These are phyloP conservation scores for Heteronetta atricapilla DNA, from an alignment of 2,113 vertebrate species.

Conservation along the genomic window DNA sequence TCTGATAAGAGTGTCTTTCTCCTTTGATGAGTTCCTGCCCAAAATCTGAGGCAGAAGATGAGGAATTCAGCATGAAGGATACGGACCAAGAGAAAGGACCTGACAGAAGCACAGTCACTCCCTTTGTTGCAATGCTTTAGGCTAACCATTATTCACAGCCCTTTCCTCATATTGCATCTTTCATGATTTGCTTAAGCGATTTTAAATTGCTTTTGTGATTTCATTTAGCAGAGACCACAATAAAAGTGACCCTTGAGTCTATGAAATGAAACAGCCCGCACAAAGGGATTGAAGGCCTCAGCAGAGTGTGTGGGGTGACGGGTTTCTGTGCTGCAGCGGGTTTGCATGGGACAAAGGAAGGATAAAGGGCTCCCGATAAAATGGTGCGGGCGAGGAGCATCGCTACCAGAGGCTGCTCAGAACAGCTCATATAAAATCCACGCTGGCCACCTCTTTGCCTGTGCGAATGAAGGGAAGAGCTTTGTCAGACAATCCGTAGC, in stretches of 20 bases:
- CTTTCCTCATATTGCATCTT: slow-evolving; percentile 61
- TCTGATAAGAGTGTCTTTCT: slow-evolving; percentile 46
- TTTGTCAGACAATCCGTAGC: neutral
- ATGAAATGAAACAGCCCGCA: slow-evolving; percentile 72
- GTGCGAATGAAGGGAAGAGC: neutral
- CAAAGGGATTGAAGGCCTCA: slow-evolving; percentile 62
- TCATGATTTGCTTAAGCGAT: slow-evolving; percentile 67
- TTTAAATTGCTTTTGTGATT: slow-evolving; percentile 73
- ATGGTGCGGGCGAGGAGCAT: neutral
- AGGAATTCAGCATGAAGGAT: slow-evolving; percentile 60
- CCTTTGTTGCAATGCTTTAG: slow-evolving; percentile 75
- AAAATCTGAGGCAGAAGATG: slow-evolving; percentile 51
- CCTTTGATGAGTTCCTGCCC: slow-evolving; percentile 44
- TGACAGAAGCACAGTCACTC: slow-evolving; percentile 57
- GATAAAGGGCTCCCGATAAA: neutral
- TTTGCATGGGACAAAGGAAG: slow-evolving; percentile 36
- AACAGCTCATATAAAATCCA: neutral
- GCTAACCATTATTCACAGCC: slow-evolving; percentile 74
- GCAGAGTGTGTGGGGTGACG: slow-evolving; percentile 8
- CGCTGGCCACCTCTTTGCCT: neutral
- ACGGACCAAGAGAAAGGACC: slow-evolving; percentile 42
- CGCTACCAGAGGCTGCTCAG: neutral
- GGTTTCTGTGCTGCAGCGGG: neutral
- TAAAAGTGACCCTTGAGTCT: slow-evolving; percentile 75
- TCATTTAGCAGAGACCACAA: slow-evolving; percentile 64